Base-by-base conservation (phyloP, 2,888 invertebrate genomes). In the Netelia melanura region DNA sequence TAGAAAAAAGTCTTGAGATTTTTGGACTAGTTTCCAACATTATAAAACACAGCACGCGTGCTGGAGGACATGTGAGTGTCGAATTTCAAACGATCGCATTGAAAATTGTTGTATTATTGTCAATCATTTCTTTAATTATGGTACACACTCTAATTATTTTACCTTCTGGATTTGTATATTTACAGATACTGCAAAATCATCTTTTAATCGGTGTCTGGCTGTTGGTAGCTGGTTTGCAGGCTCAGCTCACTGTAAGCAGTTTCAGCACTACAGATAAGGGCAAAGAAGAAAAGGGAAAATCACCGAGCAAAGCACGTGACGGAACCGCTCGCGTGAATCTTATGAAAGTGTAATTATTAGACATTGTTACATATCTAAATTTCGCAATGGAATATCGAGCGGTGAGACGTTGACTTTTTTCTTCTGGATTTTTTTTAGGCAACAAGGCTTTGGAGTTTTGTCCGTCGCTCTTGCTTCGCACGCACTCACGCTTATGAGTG, bases 171-270 rank as follows among this genome's bases (percentile, higher is more conserved):
- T 43, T 67, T 72, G 48, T 75, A 81, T 62, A 62, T 77, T 68
- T 71, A 21, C 93, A 98, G 96, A 96, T 97, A 67, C 96, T 97
- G 90, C 98, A 98, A 94, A 98, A 98, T 94, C 97, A 98, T 93
- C 95, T 98, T 84, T 95, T 98, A 94, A 96, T 98, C 88, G 98
- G 98, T 9, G 96, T 97, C 0, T 98, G 98, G 98, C 95, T 98
- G 76, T 94, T 98, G 75, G 95, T 98, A 23, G 97, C 97, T 74
- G 98, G 98, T 0, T 95, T 98, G 23, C 98, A 98, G 93, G 97
- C 97, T 85, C 97, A 97, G 84, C 94, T 98, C 76, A 96, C 96
- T 0, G 95, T 95, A 0, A 95, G 97, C 0, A 97, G 96, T 67
- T 88, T 93, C 90, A 90, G 93, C 89, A 87, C 93, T 75, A 91